phyloP scores from a whole-genome alignment of 2,113 vertebrate species.

The Podarcis raffonei region DNA sequence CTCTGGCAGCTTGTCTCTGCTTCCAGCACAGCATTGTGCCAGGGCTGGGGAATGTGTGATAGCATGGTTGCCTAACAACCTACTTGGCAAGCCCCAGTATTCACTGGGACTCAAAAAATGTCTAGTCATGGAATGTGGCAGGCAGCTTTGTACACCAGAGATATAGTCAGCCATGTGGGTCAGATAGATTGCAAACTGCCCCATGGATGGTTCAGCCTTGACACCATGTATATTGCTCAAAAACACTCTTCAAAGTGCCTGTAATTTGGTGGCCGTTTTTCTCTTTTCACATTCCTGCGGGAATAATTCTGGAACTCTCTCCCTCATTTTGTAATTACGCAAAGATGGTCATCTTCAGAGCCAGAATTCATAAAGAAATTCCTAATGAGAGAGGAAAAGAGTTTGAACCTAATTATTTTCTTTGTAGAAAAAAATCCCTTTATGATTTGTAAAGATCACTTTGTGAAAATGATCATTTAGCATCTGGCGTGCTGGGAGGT shows the following conservation, averaged over 20 bases:
- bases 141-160: not conserved
- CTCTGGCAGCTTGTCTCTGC: not conserved
- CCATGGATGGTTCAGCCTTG: not conserved
- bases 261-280: accelerated
- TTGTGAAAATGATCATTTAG: conserved; percentile 54
- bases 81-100: not conserved
- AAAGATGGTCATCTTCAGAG: conserved; percentile 14
- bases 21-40: too few relatives aligned
- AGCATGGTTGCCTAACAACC: not conserved
- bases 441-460: conserved; percentile 54
- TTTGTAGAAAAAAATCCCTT: conserved; percentile 61
- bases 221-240: accelerated
- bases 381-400: conserved; percentile 48
- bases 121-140: not conserved
- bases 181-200: not conserved
- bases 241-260: not conserved
- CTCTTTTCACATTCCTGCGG: accelerated
- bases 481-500: conserved; percentile 62
- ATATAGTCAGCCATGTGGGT: not conserved
- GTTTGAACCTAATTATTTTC: conserved; percentile 55
- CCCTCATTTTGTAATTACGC: not conserved
- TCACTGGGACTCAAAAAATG: not conserved
- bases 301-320: not conserved
- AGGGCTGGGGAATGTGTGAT: not conserved
- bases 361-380: not conserved